Base-by-base conservation (phyloP, 2,797 vertebrate genomes). In the Scleropages formosus region DNA sequence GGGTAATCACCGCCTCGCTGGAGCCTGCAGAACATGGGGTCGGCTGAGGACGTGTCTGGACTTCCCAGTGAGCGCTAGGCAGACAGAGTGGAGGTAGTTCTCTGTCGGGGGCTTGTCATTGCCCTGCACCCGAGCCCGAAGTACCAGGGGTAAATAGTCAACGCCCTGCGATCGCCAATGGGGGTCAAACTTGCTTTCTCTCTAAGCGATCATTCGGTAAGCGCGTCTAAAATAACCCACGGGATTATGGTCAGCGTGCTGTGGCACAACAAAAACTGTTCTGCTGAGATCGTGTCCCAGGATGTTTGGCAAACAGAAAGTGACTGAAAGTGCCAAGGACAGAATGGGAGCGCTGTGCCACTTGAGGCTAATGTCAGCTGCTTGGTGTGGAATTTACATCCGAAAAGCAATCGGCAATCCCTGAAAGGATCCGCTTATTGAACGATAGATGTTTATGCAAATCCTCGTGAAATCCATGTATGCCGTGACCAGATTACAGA, bases 281-380 rank as follows among this genome's bases (percentile, higher is more conserved):
- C 31, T 6, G 31, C 31, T 39, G 31, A 39, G n/a, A n/a, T 39
- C 20, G 39, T 20, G 20, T 67, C 65, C 44, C 20, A n/a, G 44
- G n/a, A 46, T 18, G 18, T 53, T 26, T 49, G 26, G n/a, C 67
- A 51, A 44, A 13, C n/a, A 10, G 31, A 66, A 22, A 20, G 15
- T 70, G 1, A 4, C 46, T 70, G 46, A 2, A 22, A 26, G 16
- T 51, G 20, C 9, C 9, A 46, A 27, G 67, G 67, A 70, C 67
- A 53, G 67, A 70, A 70, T 56, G 46, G 47, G 67, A 70, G 13
- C 67, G 51, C 12, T 12, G 20, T 70, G 67, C 56, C 67, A 9
- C 67, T 24, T 47, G 15, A 6, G 47, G 46, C 46, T 16, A 70
- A 49, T 8, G 8, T 49, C 46, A 51, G 4, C 4, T 46, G 18